Conservation (phyloP, 35 echinoderm and acorn worm species). For the Hemicentrotus pulcherrimus region DNA sequence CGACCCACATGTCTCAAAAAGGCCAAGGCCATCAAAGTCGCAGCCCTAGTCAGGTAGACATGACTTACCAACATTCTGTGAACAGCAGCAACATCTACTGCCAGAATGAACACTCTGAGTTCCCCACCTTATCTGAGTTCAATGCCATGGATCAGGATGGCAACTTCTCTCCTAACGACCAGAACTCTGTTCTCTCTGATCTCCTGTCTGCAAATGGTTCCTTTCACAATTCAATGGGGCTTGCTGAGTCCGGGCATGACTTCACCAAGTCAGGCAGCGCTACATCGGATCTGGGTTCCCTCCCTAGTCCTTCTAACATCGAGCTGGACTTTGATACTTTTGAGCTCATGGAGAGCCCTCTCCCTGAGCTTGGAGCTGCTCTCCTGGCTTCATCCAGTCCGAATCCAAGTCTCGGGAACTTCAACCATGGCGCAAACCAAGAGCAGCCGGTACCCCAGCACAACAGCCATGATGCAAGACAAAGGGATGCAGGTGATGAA, state of each 20-base stretch:
- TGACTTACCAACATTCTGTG: constrained; percentile 30
- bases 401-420: neutral
- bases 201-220: neutral
- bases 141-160: constrained; percentile 45
- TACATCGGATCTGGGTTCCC: constrained; percentile 33
- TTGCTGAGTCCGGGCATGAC: neutral
- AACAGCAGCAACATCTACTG: constrained; percentile 23
- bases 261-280: neutral
- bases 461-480: neutral
- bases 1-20: neutral
- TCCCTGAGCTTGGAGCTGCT: constrained; percentile 52
- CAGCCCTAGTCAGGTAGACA: neutral
- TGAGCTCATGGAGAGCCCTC: constrained; percentile 76
- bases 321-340: constrained; percentile 87
- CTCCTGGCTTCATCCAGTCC: neutral
- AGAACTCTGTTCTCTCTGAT: constrained; percentile 10
- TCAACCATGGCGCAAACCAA: neutral
- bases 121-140: constrained; percentile 43
- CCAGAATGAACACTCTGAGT: constrained; percentile 9
- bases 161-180: neutral
- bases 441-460: neutral
- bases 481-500: neutral
- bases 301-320: constrained; percentile 62
- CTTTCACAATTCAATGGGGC: neutral
- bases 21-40: neutral